phyloP scores from a whole-genome alignment of 2,888 invertebrate species.

The Cerastis rubricosa region DNA sequence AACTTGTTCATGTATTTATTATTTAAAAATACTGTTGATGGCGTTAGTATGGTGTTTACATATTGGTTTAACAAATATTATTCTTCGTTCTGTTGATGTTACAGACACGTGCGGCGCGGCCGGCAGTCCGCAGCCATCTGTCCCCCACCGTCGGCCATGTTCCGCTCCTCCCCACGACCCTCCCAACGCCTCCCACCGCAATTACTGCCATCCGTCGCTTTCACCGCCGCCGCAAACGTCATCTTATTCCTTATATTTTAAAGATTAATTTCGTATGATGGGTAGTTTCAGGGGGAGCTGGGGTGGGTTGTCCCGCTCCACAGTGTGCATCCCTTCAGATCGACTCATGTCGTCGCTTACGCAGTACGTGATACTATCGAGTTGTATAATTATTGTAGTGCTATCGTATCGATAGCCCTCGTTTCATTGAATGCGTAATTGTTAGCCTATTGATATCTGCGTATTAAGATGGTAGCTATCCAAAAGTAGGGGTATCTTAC shows the following conservation, averaged over 20 bases:
- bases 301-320: slow-evolving; percentile 82
- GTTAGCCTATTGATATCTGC: slow-evolving; percentile 42
- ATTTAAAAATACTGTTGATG: not conserved
- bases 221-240: slow-evolving; percentile 80
- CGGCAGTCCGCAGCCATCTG: slow-evolving; percentile 83
- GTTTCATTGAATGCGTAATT: slow-evolving; percentile 64
- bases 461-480: slow-evolving; percentile 41
- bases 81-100: slow-evolving; percentile 6
- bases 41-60: not conserved
- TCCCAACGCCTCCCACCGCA: slow-evolving; percentile 89
- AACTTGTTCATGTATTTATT: not conserved
- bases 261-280: slow-evolving; percentile 84
- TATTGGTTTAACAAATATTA: slow-evolving; percentile 7
- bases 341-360: slow-evolving; percentile 84
- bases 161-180: slow-evolving; percentile 88
- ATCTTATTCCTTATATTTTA: slow-evolving; percentile 82
- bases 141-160: slow-evolving; percentile 87
- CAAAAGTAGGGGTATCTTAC: slow-evolving; percentile 33
- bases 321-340: slow-evolving; percentile 79
- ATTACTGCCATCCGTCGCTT: slow-evolving; percentile 81
- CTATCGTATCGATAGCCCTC: slow-evolving; percentile 70
- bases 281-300: slow-evolving; percentile 71
- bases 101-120: slow-evolving; percentile 73
- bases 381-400: slow-evolving; percentile 74
- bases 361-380: slow-evolving; percentile 79